phyloP scores from a whole-genome alignment of 2,113 vertebrate genomes.

The Prunella himalayana region DNA sequence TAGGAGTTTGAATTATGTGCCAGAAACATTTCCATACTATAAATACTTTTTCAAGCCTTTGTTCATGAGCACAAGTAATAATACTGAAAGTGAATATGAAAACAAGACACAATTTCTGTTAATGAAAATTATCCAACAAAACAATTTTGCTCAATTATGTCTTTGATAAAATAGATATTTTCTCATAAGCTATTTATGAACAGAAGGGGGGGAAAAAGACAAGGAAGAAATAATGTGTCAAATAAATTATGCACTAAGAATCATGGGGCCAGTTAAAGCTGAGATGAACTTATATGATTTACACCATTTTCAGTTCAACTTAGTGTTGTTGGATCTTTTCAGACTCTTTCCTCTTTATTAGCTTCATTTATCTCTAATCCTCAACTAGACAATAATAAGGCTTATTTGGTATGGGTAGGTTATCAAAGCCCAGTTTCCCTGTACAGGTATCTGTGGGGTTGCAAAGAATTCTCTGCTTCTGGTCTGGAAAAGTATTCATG shows the following conservation, averaged over 20 bases:
- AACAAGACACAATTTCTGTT: neutral
- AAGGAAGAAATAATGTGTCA: neutral
- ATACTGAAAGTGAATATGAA: neutral
- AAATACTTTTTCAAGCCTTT: neutral
- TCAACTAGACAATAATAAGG: neutral
- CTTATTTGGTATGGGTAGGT: neutral
- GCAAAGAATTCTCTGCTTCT: neutral
- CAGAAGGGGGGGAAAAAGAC: fast-evolving
- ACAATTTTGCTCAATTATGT: neutral
- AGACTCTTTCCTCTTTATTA: neutral
- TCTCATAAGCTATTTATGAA: neutral
- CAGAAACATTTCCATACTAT: neutral
- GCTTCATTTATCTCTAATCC: neutral
- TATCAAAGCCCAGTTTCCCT: neutral
- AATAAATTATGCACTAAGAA: neutral
- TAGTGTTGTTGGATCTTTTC: neutral
- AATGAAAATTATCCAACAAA: neutral
- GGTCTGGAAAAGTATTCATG: neutral
- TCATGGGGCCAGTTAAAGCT: neutral
- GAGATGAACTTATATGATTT: neutral
- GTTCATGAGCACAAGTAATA: neutral
- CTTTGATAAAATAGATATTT: neutral
- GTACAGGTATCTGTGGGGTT: neutral
- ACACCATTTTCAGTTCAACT: neutral
- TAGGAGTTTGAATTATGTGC: neutral